Evolutionary conservation across 1,140 invertebrate species (phyloP).

Genomic region (Drosophila persimilis): DNA sequence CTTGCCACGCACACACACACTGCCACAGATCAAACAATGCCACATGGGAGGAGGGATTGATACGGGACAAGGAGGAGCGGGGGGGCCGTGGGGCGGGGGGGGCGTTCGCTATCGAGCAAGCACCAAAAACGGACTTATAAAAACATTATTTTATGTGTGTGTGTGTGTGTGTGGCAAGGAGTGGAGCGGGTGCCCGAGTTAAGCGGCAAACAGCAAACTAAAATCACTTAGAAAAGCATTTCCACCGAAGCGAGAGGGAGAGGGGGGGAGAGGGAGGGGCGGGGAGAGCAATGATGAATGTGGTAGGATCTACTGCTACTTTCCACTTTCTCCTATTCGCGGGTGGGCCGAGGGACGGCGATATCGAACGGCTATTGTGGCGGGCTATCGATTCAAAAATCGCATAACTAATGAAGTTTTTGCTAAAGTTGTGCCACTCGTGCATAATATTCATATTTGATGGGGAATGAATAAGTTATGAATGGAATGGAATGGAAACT

Average conservation of each 20-base stretch:
- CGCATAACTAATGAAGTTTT: slow-evolving; percentile 3
- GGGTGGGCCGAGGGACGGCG: too few species aligned
- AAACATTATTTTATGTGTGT: slow-evolving; percentile 73
- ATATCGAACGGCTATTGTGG: too few species aligned
- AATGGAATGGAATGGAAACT: not conserved
- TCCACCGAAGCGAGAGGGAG: not conserved
- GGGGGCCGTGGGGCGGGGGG: not conserved
- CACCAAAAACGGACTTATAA: slow-evolving; percentile 79
- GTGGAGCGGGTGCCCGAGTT: slow-evolving; percentile 5
- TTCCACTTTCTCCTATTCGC: not conserved
- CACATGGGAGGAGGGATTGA: slow-evolving; percentile 30
- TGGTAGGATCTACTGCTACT: not conserved
- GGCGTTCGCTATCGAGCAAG: slow-evolving; percentile 67
- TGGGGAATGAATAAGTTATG: not conserved
- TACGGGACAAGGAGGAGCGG: not conserved
- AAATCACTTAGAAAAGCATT: slow-evolving; percentile 74
- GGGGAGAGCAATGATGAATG: slow-evolving; percentile 28
- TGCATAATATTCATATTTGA: too few species aligned
- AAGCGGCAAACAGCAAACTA: slow-evolving; percentile 31
- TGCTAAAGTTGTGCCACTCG: too few species aligned
- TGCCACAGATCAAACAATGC: slow-evolving; percentile 74
- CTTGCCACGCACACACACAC: slow-evolving; percentile 37
- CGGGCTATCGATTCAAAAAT: slow-evolving; percentile 10
- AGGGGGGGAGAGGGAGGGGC: too few species aligned
- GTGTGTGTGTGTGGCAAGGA: slow-evolving; percentile 26